Evolutionary conservation across 2,888 invertebrate genomes (phyloP).

Genomic region (Tineola bisselliella): DNA sequence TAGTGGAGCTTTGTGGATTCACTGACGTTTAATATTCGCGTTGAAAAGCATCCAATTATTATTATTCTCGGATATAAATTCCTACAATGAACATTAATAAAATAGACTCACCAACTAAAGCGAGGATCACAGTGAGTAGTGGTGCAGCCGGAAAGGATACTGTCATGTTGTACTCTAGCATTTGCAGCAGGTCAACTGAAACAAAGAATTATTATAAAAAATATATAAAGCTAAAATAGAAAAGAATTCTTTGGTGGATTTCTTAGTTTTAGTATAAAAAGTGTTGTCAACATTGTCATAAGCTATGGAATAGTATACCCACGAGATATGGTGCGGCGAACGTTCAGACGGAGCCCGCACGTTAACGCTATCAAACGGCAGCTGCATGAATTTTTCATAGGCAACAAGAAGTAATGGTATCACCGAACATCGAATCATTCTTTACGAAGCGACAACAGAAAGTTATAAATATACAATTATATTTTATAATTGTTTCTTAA

Average conservation of each 20-base stretch:
- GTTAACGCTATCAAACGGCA: slow-evolving; percentile 52
- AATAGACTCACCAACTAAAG: slow-evolving; percentile 92
- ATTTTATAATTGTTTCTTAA: too few species aligned
- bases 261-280: background rate
- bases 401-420: slow-evolving; percentile 56
- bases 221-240: background rate
- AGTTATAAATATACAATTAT: background rate
- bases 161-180: slow-evolving; percentile 95
- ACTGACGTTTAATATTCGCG: slow-evolving; percentile 10
- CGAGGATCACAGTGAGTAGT: slow-evolving; percentile 94
- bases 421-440: slow-evolving; percentile 58
- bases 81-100: background rate
- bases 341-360: slow-evolving; percentile 25
- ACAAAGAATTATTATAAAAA: slow-evolving; percentile 30
- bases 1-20: slow-evolving; percentile 11
- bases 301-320: slow-evolving; percentile 20
- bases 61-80: too few species aligned
- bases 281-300: slow-evolving; percentile 19
- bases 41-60: background rate
- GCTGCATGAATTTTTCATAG: slow-evolving; percentile 64
- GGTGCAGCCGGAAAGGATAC: slow-evolving; percentile 97
- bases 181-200: slow-evolving; percentile 96
- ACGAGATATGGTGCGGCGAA: slow-evolving; percentile 37
- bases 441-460: slow-evolving; percentile 60
- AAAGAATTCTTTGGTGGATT: background rate